Evolutionary conservation across 2,797 vertebrate species (phyloP).

Genomic region (Sphenopsis melanotis): DNA sequence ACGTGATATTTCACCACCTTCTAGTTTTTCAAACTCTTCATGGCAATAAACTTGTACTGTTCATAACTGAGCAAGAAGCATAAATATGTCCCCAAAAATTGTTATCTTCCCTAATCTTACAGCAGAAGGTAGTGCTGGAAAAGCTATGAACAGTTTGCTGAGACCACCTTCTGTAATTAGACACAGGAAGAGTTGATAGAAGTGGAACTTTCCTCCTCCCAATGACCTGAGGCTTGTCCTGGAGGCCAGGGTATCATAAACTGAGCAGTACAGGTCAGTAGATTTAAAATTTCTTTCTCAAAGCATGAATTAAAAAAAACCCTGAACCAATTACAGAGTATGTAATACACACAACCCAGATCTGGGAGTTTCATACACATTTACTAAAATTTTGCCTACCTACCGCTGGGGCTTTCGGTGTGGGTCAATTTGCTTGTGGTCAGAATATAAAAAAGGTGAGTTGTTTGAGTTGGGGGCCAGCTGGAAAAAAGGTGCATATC

Average conservation of each 20-base stretch:
- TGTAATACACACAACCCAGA: rapidly evolving
- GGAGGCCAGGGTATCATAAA: not conserved
- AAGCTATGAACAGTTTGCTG: not conserved
- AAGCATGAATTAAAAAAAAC: not conserved
- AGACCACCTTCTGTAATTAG: not conserved
- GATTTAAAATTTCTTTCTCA: not conserved
- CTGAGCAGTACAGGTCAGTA: not conserved
- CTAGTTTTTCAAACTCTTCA: not conserved
- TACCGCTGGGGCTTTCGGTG: rapidly evolving
- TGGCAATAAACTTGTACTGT: not conserved
- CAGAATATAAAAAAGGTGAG: not conserved
- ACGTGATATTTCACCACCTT: rapidly evolving
- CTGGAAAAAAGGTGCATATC: not conserved
- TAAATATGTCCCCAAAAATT: not conserved
- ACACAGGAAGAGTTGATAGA: not conserved
- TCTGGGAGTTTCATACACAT: not conserved
- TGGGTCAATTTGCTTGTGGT: not conserved
- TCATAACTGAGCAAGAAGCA: not conserved
- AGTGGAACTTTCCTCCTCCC: not conserved
- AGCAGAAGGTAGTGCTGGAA: not conserved
- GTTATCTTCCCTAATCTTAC: not conserved
- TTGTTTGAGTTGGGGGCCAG: not conserved
- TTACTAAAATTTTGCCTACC: not conserved
- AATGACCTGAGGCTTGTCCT: not conserved
- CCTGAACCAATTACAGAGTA: not conserved